Evolutionary conservation across 2,797 vertebrate species (phyloP).

Genomic region (Cynodonichthys magdalenae): DNA sequence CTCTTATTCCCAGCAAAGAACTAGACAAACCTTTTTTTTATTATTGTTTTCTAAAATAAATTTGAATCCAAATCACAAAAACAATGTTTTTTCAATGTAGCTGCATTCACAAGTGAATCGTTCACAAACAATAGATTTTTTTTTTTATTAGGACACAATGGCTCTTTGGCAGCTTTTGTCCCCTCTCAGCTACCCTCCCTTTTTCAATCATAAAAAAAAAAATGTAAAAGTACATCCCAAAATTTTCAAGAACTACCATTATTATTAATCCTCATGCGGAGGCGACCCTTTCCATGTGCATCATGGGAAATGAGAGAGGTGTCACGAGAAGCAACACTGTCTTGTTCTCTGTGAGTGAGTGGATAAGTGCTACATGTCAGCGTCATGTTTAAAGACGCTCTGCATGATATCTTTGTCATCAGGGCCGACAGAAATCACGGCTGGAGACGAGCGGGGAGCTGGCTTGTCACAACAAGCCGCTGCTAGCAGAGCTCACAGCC

Average conservation of each 20-base stretch:
- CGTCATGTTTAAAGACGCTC: constrained; percentile 86
- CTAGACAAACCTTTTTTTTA: constrained; percentile 70
- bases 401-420: constrained; percentile 89
- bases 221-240: constrained; percentile 57
- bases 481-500: constrained; percentile 53
- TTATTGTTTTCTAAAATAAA: constrained; percentile 74
- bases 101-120: constrained; percentile 80
- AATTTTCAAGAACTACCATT: constrained; percentile 74
- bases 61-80: constrained; percentile 40
- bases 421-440: constrained; percentile 79
- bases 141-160: constrained; percentile 84
- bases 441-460: constrained; percentile 76
- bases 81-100: constrained; percentile 47
- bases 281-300: constrained; percentile 77
- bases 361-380: constrained; percentile 87
- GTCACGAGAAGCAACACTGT: constrained; percentile 79
- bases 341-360: constrained; percentile 82
- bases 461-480: constrained; percentile 84
- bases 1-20: constrained; percentile 54
- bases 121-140: constrained; percentile 79
- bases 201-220: constrained; percentile 33
- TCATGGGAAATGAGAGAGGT: constrained; percentile 80
- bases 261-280: constrained; percentile 73
- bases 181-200: constrained; percentile 48
- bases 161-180: constrained; percentile 83